Evolutionary conservation across 2,113 vertebrate genomes (phyloP).

Genomic region (Macaca nemestrina): DNA sequence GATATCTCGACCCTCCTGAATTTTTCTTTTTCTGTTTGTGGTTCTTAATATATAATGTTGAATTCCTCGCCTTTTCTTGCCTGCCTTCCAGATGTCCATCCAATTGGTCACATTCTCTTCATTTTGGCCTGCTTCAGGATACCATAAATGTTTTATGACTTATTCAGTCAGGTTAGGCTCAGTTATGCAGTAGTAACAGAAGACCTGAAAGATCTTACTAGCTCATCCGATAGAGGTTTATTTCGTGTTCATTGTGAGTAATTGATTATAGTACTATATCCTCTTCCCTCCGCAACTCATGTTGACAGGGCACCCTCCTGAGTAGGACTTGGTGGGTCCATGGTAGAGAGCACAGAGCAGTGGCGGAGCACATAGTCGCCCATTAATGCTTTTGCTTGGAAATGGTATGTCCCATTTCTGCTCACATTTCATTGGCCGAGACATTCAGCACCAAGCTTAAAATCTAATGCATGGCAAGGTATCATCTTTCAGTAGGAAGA

Average conservation of each 20-base stretch:
- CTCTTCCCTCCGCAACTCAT: background rate
- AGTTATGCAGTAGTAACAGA: background rate
- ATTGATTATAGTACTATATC: background rate
- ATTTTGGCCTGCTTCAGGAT: background rate
- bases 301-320: background rate
- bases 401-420: background rate
- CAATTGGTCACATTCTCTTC: background rate
- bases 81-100: background rate
- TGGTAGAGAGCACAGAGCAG: background rate
- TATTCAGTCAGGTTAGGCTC: background rate
- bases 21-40: background rate
- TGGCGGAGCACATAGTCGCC: background rate
- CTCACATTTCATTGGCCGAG: background rate
- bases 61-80: background rate
- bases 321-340: background rate
- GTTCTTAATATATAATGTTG: background rate
- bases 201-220: background rate
- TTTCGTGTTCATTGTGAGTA: background rate
- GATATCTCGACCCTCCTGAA: background rate
- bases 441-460: background rate
- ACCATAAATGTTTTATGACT: background rate
- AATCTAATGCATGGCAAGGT: background rate
- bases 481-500: background rate
- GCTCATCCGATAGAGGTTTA: background rate
- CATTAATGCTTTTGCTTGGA: background rate